Conservation (phyloP, 2,797 vertebrate genomes). For the Triplophysa yarkandensis region DNA sequence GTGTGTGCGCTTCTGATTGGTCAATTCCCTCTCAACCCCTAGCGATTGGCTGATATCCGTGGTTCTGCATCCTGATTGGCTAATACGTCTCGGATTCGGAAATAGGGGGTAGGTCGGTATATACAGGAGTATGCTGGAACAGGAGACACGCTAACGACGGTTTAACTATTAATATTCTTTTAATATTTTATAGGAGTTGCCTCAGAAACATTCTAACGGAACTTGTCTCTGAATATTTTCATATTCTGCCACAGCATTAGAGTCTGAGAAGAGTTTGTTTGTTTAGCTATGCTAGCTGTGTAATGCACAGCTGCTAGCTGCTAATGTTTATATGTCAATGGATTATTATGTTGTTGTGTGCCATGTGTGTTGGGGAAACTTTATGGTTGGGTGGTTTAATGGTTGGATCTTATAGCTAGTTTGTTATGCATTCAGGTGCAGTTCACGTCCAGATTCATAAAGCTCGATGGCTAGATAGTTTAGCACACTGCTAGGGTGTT, state of each 20-base stretch:
- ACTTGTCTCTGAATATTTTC: background rate
- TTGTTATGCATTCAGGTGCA: slow-evolving; percentile 32
- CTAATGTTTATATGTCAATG: slow-evolving; percentile 1
- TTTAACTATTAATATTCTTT: background rate
- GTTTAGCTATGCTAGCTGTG: slow-evolving; percentile 40
- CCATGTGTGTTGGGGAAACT: slow-evolving; percentile 1
- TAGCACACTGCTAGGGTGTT: slow-evolving; percentile 61
- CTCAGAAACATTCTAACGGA: background rate
- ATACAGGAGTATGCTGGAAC: slow-evolving; percentile 57
- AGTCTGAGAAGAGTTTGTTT: slow-evolving; percentile 51
- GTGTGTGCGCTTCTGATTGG: slow-evolving; percentile 79
- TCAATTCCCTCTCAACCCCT: background rate
- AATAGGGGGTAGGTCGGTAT: slow-evolving; percentile 61
- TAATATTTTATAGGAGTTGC: background rate
- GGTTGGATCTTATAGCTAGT: slow-evolving; percentile 4
- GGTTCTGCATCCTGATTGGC: slow-evolving; percentile 65
- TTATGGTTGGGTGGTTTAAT: slow-evolving; percentile 1
- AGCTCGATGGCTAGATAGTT: slow-evolving; percentile 27
- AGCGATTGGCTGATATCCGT: slow-evolving; percentile 67
- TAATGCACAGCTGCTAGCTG: slow-evolving; percentile 23
- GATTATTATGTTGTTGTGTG: slow-evolving; percentile 1
- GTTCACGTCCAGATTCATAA: slow-evolving; percentile 30
- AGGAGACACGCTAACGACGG: slow-evolving; percentile 24
- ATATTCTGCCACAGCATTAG: background rate
- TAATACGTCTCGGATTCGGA: slow-evolving; percentile 58